These are phyloP conservation scores for Andrena camellia DNA, from an alignment of 2,888 invertebrate genomes.

Conservation along the genomic window DNA sequence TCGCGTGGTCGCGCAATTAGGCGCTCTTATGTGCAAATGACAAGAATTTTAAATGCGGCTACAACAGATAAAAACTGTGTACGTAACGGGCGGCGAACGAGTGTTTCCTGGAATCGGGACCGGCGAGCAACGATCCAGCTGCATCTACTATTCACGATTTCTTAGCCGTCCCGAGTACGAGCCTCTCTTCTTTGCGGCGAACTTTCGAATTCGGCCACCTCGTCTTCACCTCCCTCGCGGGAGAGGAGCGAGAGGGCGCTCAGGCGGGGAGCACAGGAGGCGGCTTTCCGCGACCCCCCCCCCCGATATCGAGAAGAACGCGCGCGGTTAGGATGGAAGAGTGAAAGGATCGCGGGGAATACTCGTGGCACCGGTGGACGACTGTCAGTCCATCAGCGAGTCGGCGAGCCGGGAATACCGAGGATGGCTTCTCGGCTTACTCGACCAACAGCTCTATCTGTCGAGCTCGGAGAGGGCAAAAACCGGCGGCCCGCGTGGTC, in stretches of 20 bases:
- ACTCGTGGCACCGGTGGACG: slow-evolving; percentile 74
- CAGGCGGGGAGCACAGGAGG: neutral
- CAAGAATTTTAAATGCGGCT: slow-evolving; percentile 57
- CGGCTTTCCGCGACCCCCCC: neutral
- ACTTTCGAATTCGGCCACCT: neutral
- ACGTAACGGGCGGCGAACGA: slow-evolving; percentile 29
- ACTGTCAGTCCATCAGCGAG: slow-evolving; percentile 78
- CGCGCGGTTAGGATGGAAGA: slow-evolving; percentile 51
- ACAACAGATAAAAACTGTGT: slow-evolving; percentile 37
- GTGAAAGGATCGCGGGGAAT: slow-evolving; percentile 66
- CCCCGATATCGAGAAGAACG: slow-evolving; percentile 51
- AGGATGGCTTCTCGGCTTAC: slow-evolving; percentile 80
- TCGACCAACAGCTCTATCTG: slow-evolving; percentile 81
- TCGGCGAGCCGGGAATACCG: slow-evolving; percentile 80
- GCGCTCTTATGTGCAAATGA: slow-evolving; percentile 66
- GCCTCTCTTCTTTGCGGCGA: too few relatives aligned
- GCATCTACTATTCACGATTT: neutral
- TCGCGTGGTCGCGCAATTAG: slow-evolving; percentile 65
- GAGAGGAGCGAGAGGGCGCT: neutral
- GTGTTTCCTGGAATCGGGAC: slow-evolving; percentile 41
- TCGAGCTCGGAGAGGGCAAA: slow-evolving; percentile 74
- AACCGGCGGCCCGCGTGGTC: slow-evolving; percentile 77
- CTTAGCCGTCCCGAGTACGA: too few relatives aligned
- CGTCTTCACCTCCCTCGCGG: neutral
- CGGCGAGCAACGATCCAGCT: neutral